A percentile compares a stretch with the other conserved stretches of the same genome.
phyloP scores from a whole-genome alignment of 2,888 invertebrate species.

The Chaitophorus viminalis region DNA sequence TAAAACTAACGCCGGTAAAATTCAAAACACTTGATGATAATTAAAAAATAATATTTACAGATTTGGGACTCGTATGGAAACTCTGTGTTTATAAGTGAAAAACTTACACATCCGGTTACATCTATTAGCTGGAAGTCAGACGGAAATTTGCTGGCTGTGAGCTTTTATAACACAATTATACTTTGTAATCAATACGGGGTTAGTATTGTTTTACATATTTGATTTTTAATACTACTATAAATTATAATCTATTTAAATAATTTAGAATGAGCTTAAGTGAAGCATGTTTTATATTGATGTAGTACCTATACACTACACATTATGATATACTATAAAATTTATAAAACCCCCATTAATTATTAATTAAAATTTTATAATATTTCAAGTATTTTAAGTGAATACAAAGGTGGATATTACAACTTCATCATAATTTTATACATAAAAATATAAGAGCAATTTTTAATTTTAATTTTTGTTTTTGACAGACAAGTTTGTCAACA shows the following conservation, averaged over 20 bases:
- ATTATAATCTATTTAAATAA: not conserved
- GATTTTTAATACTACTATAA: not conserved
- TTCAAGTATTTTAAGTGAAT: not conserved
- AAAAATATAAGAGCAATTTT: not conserved
- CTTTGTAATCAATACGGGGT: slow-evolving; percentile 95
- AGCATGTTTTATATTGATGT: no score
- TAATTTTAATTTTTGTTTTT: slow-evolving; percentile 40
- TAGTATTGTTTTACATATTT: slow-evolving; percentile 66
- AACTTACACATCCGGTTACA: slow-evolving; percentile 91
- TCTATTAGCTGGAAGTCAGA: slow-evolving; percentile 90
- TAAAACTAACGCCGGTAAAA: no score
- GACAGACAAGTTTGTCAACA: slow-evolving; percentile 79
- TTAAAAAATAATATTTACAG: slow-evolving; percentile 67
- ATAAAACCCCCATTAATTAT: no score
- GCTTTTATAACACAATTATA: slow-evolving; percentile 90
- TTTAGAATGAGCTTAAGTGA: not conserved
- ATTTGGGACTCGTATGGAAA: slow-evolving; percentile 95
- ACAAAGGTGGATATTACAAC: no score
- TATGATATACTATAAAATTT: no score
- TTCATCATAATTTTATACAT: no score
- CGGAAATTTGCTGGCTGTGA: slow-evolving; percentile 91
- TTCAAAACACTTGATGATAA: no score
- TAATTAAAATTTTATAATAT: not conserved
- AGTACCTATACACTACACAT: not conserved
- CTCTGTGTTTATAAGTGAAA: slow-evolving; percentile 83